A percentile compares a stretch with the other conserved stretches of the same genome.
These are phyloP conservation scores for Prosopocoilus inquinatus DNA, from an alignment of 2,888 invertebrate genomes.

Conservation along the genomic window DNA sequence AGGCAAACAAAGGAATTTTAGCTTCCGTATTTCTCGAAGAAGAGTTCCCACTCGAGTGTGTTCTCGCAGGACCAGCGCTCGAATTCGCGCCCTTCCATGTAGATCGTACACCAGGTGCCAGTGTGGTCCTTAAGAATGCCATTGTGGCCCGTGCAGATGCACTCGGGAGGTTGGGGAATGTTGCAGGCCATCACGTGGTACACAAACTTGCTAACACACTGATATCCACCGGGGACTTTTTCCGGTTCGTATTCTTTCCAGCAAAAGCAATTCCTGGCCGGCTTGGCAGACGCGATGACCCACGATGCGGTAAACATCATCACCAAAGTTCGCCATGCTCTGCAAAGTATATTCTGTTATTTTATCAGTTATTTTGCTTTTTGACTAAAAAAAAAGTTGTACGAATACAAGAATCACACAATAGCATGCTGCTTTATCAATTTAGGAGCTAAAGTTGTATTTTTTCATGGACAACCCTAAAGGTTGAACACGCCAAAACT, in stretches of 20 bases:
- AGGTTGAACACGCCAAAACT: no score
- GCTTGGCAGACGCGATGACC: background rate
- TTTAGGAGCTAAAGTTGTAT: no score
- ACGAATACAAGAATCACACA: no score
- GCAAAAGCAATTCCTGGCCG: slow-evolving; percentile 18
- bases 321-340: background rate
- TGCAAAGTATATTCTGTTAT: background rate
- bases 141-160: slow-evolving; percentile 24
- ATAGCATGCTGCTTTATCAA: no score
- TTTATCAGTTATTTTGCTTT: no score
- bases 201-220: slow-evolving; percentile 22
- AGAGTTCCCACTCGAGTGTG: slow-evolving; percentile 39
- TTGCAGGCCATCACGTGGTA: slow-evolving; percentile 26
- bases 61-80: slow-evolving; percentile 44
- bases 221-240: slow-evolving; percentile 14
- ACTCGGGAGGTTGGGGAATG: slow-evolving; percentile 25
- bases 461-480: no score
- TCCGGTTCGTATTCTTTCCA: slow-evolving; percentile 25
- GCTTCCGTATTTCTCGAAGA: slow-evolving; percentile 29
- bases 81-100: slow-evolving; percentile 37
- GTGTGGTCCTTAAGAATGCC: slow-evolving; percentile 40
- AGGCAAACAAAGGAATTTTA: no score
- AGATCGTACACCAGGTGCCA: slow-evolving; percentile 44
- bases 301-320: background rate
- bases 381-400: no score